These are phyloP conservation scores for Hyperoplus immaculatus DNA, from an alignment of 2,797 vertebrate genomes.

Conservation along the genomic window DNA sequence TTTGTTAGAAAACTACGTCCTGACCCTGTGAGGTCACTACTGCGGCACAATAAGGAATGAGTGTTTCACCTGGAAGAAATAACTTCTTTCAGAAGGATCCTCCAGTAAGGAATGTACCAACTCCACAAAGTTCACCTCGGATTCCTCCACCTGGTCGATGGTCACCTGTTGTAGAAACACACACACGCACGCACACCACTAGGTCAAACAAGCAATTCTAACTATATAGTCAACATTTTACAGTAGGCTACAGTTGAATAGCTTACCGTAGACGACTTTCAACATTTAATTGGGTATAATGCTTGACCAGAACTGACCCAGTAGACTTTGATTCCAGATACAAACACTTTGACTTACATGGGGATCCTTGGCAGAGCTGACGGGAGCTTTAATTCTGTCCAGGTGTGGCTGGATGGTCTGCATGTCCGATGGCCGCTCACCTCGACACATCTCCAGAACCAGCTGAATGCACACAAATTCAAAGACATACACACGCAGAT, in stretches of 20 bases:
- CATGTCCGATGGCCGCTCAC: conserved; percentile 73
- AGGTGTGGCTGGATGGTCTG: conserved; percentile 80
- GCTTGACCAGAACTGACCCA: not conserved
- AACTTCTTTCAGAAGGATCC: conserved; percentile 73
- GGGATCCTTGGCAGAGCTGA: conserved; percentile 78
- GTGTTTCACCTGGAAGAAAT: conserved; percentile 81
- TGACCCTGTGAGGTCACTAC: not conserved
- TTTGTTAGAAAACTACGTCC: not conserved
- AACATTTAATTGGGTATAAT: not conserved
- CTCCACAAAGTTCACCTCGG: conserved; percentile 84
- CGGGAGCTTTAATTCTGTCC: conserved; percentile 81
- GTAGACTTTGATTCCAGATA: not conserved
- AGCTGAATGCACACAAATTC: conserved; percentile 59
- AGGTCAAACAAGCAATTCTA: not conserved
- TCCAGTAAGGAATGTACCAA: conserved; percentile 79
- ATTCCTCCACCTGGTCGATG: conserved; percentile 82
- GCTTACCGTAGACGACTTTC: not conserved
- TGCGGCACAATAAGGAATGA: not conserved
- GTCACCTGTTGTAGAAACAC: conserved; percentile 61
- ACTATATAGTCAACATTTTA: not conserved
- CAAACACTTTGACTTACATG: conserved; percentile 62
- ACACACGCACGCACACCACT: not conserved
- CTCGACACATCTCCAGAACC: conserved; percentile 82
- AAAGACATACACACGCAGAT: not conserved
- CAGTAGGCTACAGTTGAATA: not conserved